Percentiles rank a stretch among this genome's conserved stretches.
phyloP scores from a whole-genome alignment of 1,140 invertebrate genomes.

The Trichonephila clavata region DNA sequence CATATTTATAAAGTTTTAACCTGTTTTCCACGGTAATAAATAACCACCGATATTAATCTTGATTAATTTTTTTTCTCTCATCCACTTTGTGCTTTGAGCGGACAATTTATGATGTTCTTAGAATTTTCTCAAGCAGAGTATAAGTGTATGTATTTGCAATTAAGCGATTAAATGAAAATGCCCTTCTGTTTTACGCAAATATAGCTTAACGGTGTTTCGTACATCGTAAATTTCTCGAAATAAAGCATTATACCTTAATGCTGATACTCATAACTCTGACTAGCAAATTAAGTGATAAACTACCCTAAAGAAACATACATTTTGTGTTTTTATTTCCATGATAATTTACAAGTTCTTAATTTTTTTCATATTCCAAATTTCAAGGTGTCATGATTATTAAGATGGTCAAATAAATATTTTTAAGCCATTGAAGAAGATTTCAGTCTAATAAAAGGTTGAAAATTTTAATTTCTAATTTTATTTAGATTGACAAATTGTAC shows the following conservation, averaged over 20 bases:
- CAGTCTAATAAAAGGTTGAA: too few relatives aligned
- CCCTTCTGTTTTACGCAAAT: neutral
- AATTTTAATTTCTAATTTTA: too few relatives aligned
- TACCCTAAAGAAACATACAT: neutral
- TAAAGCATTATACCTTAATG: slow-evolving; percentile 11
- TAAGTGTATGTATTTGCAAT: slow-evolving; percentile 19
- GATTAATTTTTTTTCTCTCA: slow-evolving; percentile 50
- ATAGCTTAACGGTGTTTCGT: neutral
- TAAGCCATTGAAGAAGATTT: too few relatives aligned
- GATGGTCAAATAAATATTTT: too few relatives aligned
- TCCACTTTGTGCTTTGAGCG: neutral
- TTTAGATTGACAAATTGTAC: too few relatives aligned
- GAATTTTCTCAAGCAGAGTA: slow-evolving; percentile 10
- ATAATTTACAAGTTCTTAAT: neutral
- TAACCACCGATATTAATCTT: slow-evolving; percentile 70
- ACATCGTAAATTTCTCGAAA: neutral
- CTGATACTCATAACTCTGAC: neutral
- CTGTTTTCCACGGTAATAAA: slow-evolving; percentile 64
- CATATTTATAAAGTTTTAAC: slow-evolving; percentile 71
- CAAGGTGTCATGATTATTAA: too few relatives aligned
- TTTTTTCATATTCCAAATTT: too few relatives aligned
- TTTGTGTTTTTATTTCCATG: neutral
- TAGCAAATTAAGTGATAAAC: slow-evolving; percentile 4
- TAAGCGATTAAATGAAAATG: slow-evolving; percentile 27
- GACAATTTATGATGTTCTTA: slow-evolving; percentile 29